Evolutionary conservation across 2,113 vertebrate species (phyloP), one percentile per base, ranked within the genome.

Genomic region (Platichthys flesus): DNA sequence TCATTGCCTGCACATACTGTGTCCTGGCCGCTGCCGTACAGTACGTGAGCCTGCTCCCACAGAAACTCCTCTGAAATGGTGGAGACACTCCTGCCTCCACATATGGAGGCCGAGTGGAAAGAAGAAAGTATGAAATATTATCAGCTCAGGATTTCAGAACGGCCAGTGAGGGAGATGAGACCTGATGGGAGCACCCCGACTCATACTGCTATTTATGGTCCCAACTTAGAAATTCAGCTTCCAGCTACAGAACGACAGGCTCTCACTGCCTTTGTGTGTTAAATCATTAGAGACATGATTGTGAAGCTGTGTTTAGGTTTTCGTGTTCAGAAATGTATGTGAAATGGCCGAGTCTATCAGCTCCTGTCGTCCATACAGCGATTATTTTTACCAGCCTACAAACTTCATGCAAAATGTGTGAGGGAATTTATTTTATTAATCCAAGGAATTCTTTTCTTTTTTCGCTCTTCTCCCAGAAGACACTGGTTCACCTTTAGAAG

Each of bases 111-210:
- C 4, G 16, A 81, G 70, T 71, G 57, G 51, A 85, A 73, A 64
- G 76, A 75, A 86, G 71, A 42, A 87, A 66, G 75, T 58, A 91
- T 93, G 56, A 93, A 91, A 91, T 91, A 93, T 93, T 90, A 79
- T 92, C 62, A 24, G 37, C 76, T 70, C 47, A 78, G 78, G 71
- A 87, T 88, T 89, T 79, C 80, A 74, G 72, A 76, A 61, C 12
- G 76, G 61, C 77, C 85, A 60, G 15, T 74, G 67, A 87, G 82
- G 74, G 61, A 79, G 83, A 82, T 74, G 66, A 84, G 82, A 86
- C 37, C 58, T 79, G 78, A 87, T 82, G 63, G 77, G 26, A 87
- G 60, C 75, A 71, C 71, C 78, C 66, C 47, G 55, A 42, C 69
- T 66, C 65, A 58, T 74, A 61, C 63, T 64, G 54, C 81, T 90